A percentile compares a stretch with the other conserved stretches of the same genome.
These are phyloP conservation scores for Anodontia alba DNA, from an alignment of 2,888 invertebrate genomes.

Conservation along the genomic window DNA sequence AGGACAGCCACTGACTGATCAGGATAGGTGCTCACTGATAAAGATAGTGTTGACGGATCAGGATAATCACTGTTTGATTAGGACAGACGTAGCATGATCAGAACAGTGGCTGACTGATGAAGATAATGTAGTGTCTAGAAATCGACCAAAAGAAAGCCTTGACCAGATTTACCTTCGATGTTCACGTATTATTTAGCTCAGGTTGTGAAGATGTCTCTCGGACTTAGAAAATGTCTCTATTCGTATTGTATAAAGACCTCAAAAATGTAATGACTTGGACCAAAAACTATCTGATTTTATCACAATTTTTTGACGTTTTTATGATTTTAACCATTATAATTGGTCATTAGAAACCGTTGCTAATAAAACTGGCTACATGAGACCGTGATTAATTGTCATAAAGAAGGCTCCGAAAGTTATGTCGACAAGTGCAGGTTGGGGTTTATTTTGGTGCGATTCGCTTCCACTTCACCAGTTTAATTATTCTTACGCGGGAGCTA, in stretches of 20 bases:
- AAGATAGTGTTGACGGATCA: no score
- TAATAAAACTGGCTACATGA: conserved; percentile 1
- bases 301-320: conserved; percentile 45
- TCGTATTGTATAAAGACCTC: conserved; percentile 8
- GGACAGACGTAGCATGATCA: no score
- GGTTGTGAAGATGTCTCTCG: no score
- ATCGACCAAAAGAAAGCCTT: no score
- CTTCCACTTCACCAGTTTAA: conserved; percentile 1
- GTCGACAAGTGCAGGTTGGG: conserved; percentile 2
- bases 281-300: conserved; percentile 30
- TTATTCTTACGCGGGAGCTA: neutral
- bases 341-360: conserved; percentile 10
- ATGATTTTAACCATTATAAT: conserved; percentile 46
- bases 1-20: no score
- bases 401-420: neutral
- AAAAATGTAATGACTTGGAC: conserved; percentile 5
- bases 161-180: no score
- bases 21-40: no score
- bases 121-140: no score
- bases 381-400: neutral
- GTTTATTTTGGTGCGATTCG: conserved; percentile 1
- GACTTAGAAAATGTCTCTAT: neutral
- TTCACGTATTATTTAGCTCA: neutral
- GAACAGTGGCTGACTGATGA: no score
- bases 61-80: no score